phyloP scores from a whole-genome alignment of 2,113 vertebrate genomes.

The Micromys minutus region DNA sequence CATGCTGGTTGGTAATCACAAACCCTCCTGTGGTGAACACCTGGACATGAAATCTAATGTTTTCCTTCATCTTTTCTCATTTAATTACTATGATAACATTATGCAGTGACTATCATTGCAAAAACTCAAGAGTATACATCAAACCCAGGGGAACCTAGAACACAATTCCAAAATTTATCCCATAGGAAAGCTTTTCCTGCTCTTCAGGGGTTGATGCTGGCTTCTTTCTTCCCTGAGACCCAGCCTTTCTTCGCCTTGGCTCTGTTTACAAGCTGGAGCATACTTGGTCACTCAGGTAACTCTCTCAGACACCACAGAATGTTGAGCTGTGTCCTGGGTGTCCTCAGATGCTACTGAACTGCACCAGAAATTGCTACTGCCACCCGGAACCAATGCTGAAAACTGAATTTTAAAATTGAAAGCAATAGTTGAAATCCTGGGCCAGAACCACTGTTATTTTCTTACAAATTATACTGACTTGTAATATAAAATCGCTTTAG shows the following conservation, averaged over 20 bases:
- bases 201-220: neutral
- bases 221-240: neutral
- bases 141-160: neutral
- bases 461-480: neutral
- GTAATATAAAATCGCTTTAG: neutral
- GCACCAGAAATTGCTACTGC: rapidly evolving
- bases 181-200: neutral
- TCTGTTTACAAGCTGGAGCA: rapidly evolving
- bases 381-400: neutral
- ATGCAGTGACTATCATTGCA: neutral
- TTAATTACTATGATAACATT: neutral
- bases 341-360: neutral
- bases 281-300: too few species aligned
- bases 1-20: neutral
- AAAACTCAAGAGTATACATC: neutral
- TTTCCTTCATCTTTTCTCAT: neutral
- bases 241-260: rapidly evolving
- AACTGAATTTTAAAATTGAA: neutral
- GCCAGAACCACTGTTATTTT: too few species aligned
- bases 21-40: too few species aligned
- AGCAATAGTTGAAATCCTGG: neutral
- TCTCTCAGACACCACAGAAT: neutral
- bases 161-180: neutral
- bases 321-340: neutral
- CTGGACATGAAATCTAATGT: neutral